These are phyloP conservation scores for Ptychobarbus kaznakovi DNA, from an alignment of 2,797 vertebrate genomes.

Conservation along the genomic window DNA sequence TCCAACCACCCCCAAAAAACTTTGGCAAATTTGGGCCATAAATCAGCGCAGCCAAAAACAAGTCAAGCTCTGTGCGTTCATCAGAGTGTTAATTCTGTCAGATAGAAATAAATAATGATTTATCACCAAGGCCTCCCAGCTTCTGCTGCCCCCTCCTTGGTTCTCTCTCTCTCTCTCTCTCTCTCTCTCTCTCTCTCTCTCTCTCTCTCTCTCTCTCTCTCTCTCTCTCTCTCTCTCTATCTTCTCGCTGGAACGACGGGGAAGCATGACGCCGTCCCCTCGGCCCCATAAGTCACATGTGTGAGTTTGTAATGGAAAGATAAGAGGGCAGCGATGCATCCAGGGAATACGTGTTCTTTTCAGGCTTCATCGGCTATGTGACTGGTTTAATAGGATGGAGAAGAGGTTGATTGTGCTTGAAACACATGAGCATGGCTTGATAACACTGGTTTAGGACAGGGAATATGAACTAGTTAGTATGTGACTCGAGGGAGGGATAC, in stretches of 20 bases:
- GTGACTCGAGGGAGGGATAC: constrained; percentile 24
- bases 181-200: neutral
- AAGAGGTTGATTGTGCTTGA: constrained; percentile 57
- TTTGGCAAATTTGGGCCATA: constrained; percentile 38
- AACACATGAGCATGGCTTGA: constrained; percentile 61
- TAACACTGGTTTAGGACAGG: constrained; percentile 60
- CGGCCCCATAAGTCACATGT: constrained; percentile 63
- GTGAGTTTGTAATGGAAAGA: constrained; percentile 65
- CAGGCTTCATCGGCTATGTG: constrained; percentile 79
- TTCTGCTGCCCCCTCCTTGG: neutral
- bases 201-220: constrained; percentile 2
- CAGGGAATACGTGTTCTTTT: constrained; percentile 75
- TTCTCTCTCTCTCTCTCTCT: neutral
- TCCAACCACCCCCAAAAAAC: neutral
- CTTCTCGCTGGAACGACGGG: constrained; percentile 59
- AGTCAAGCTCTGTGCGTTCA: constrained; percentile 47
- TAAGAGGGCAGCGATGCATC: constrained; percentile 67
- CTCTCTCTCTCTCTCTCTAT: neutral
- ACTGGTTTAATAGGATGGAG: constrained; percentile 76
- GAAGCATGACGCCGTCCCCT: constrained; percentile 65
- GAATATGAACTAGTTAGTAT: constrained; percentile 46
- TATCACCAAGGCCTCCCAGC: constrained; percentile 69
- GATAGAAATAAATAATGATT: constrained; percentile 79
- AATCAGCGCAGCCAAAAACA: constrained; percentile 44
- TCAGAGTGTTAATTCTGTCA: constrained; percentile 73